Evolutionary conservation across 2,113 vertebrate genomes (phyloP).

Genomic region (Seriola quinqueradiata): DNA sequence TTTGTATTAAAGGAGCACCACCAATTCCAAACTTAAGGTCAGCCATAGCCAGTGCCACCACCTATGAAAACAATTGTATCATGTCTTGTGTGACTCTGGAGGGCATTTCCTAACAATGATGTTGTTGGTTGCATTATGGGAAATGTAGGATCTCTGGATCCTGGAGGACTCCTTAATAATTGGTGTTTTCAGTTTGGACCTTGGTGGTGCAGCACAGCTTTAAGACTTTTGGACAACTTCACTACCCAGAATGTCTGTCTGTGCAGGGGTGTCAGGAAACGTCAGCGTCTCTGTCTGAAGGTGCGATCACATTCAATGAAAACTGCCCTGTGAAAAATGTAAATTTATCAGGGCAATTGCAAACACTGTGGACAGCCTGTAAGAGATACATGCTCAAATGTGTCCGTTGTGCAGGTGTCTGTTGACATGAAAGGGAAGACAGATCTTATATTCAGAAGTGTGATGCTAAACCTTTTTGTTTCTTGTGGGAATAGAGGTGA

Average conservation of each 20-base stretch:
- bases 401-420: background rate
- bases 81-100: background rate
- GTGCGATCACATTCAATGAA: too few relatives aligned
- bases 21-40: background rate
- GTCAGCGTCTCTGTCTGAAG: too few relatives aligned
- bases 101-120: background rate
- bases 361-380: background rate
- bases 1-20: background rate
- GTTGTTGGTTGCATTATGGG: background rate
- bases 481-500: background rate
- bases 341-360: too few relatives aligned
- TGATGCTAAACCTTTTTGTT: too few relatives aligned
- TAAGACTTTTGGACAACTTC: too few relatives aligned
- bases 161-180: background rate
- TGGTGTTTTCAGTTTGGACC: too few relatives aligned
- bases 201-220: too few relatives aligned
- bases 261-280: too few relatives aligned
- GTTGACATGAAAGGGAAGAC: background rate
- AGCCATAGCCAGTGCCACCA: background rate
- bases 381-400: background rate
- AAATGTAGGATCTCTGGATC: background rate
- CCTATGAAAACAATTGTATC: background rate
- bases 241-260: too few relatives aligned
- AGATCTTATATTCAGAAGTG: background rate
- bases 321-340: too few relatives aligned